These are phyloP conservation scores for Manacus vitellinus DNA, from an alignment of 2,113 vertebrate species.

Conservation along the genomic window DNA sequence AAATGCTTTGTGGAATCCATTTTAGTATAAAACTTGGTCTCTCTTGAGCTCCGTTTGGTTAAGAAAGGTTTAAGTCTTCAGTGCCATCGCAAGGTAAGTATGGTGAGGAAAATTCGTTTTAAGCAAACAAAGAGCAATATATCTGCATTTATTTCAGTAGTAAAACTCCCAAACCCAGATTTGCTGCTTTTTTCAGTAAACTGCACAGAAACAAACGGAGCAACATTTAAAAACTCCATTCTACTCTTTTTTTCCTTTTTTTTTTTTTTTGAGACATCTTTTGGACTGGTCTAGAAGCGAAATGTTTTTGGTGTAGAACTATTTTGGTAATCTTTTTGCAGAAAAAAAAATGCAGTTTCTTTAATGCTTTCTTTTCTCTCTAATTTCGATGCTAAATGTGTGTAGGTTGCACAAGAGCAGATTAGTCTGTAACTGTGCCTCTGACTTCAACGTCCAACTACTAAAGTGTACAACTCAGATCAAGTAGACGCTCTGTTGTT, in stretches of 20 bases:
- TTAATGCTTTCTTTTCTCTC: conserved; percentile 61
- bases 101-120: conserved; percentile 47
- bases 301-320: conserved; percentile 64
- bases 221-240: neutral
- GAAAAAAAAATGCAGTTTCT: conserved; percentile 56
- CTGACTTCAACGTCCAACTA: conserved; percentile 69
- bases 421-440: conserved; percentile 80
- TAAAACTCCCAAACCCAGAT: conserved; percentile 6
- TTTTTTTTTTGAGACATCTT: neutral
- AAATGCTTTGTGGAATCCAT: conserved; percentile 73
- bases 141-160: conserved; percentile 30
- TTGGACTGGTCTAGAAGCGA: conserved; percentile 37
- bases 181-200: conserved; percentile 16
- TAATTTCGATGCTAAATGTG: conserved; percentile 67
- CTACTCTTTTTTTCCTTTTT: neutral
- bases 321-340: conserved; percentile 77
- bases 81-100: conserved; percentile 83
- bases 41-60: conserved; percentile 70
- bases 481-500: conserved; percentile 71
- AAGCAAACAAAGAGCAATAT: conserved; percentile 33
- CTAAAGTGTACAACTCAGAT: conserved; percentile 69
- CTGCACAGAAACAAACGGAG: conserved; percentile 55
- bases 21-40: conserved; percentile 65
- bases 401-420: conserved; percentile 77
- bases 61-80: conserved; percentile 65